These are phyloP conservation scores for Sialis lutaria DNA, from an alignment of 2,888 invertebrate genomes.

Conservation along the genomic window DNA sequence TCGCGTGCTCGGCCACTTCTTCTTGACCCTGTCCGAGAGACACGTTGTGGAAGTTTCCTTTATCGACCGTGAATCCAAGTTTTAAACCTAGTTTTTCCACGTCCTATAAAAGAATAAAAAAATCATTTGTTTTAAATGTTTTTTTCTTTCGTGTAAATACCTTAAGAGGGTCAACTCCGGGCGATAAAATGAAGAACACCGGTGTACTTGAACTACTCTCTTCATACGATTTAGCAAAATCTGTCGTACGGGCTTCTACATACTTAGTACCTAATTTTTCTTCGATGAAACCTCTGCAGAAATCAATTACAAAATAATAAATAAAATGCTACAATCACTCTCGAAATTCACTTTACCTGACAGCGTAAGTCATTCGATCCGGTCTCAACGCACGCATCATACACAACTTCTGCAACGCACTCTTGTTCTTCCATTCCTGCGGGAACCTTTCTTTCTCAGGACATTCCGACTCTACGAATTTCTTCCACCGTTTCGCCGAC, in stretches of 20 bases:
- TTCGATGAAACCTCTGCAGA: constrained; percentile 58
- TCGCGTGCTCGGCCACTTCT: constrained; percentile 73
- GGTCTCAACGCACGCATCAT: constrained; percentile 84
- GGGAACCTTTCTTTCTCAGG: constrained; percentile 90
- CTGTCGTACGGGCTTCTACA: constrained; percentile 58
- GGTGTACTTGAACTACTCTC: constrained; percentile 75
- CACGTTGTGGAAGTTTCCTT: constrained; percentile 78
- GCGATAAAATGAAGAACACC: constrained; percentile 84
- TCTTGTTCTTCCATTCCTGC: constrained; percentile 90
- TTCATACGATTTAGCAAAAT: constrained; percentile 69
- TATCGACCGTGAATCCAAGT: constrained; percentile 61
- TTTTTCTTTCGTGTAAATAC: constrained; percentile 19
- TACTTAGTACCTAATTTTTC: constrained; percentile 75
- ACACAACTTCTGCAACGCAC: constrained; percentile 68
- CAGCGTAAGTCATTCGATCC: constrained; percentile 89
- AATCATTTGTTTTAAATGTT: neutral
- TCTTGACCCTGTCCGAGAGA: constrained; percentile 93
- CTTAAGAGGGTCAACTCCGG: constrained; percentile 88
- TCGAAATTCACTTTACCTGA: constrained; percentile 31
- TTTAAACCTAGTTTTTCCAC: constrained; percentile 72
- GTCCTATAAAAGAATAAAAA: constrained; percentile 32
- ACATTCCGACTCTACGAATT: constrained; percentile 78
- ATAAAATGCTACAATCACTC: neutral
- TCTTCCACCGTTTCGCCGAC: constrained; percentile 82
- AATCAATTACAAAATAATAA: neutral